Conservation (phyloP, 1,140 invertebrate species). For the Diplogasteroides magnus region DNA sequence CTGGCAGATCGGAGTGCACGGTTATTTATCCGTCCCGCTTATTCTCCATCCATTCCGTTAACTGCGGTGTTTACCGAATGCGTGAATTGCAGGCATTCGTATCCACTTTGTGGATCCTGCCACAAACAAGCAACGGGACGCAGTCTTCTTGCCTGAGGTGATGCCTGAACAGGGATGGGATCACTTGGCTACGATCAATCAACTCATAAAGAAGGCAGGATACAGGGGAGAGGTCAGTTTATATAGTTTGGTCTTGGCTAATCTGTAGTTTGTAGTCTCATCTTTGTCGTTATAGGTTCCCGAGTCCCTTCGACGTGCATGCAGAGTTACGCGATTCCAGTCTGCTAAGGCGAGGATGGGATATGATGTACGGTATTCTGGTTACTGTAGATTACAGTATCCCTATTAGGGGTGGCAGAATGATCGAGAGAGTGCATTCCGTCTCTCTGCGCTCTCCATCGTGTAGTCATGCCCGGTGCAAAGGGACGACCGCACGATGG, state of each 20-base stretch:
- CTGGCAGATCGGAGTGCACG: constrained; percentile 94
- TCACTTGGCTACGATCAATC: constrained; percentile 94
- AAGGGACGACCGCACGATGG: too few species aligned
- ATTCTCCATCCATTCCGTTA: not conserved
- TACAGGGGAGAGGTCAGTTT: constrained; percentile 68
- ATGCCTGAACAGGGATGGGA: constrained; percentile 96
- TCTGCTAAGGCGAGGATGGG: constrained; percentile 76
- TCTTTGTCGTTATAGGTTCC: constrained; percentile 66
- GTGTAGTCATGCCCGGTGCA: too few species aligned
- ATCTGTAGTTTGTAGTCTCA: not conserved
- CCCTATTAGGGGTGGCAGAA: too few species aligned
- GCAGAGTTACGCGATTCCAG: constrained; percentile 89
- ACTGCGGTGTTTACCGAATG: not conserved
- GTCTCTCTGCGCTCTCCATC: too few species aligned
- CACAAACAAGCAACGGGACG: constrained; percentile 85
- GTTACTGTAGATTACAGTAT: too few species aligned
- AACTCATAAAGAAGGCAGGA: constrained; percentile 88
- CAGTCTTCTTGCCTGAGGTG: constrained; percentile 95
- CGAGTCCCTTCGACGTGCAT: constrained; percentile 74
- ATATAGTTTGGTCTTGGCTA: not conserved
- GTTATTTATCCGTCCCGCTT: not conserved
- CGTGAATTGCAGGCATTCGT: constrained; percentile 53
- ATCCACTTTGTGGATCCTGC: constrained; percentile 96
- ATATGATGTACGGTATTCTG: constrained; percentile 78
- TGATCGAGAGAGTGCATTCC: too few species aligned